Base-by-base conservation (phyloP, 2,888 invertebrate genomes). In the Drosophila eohydei region DNA sequence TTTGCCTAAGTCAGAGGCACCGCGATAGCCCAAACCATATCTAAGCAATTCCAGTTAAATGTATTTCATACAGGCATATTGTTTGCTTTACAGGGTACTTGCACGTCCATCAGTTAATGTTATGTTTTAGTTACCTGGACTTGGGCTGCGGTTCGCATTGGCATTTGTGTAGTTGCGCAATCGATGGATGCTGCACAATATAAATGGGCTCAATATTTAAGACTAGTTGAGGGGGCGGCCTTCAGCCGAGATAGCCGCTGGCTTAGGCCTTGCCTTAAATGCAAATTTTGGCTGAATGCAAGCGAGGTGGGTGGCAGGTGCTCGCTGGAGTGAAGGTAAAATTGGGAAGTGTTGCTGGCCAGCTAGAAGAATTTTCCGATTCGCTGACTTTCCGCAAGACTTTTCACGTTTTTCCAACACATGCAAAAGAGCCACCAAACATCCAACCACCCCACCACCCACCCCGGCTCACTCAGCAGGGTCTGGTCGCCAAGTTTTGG, bases 361-460 rank as follows among this genome's bases (percentile, higher is more conserved):
- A 40, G 75, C 57, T 61, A 16, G 28, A 61, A 55, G 76, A 79
- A 68, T 82, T 82, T 82, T 82, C 80, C 80, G 54, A 76, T 79
- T 82, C 66, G 70, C 76, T 64, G 73, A 66, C 38, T 68, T 73
- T 79, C 14, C 50, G 55, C 38, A 65, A 70, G 75, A 79, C 70
- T 67, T 56, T 28, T 56, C 30, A 28, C 43, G 16, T 36, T 38
- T 57, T 41, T 55, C 26, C 41, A 38, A 6, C 55, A 30, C 26
- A 40, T 58, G 8, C n/a, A 11, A 21, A 14, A 9, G 21, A 36
- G 28, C 41, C 34, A 14, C 7, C 26, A 43, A 11, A 8, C 36
- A 12, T 11, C 16, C 28, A n/a, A 46, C 7, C 46, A 4, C 14
- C 30, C 48, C 3, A 8, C 30, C 40, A 36, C 8, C 40, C 30